Evolutionary conservation across 2,113 vertebrate species (phyloP), one percentile per base, ranked within the genome.

Genomic region (Triplophysa siluroides): DNA sequence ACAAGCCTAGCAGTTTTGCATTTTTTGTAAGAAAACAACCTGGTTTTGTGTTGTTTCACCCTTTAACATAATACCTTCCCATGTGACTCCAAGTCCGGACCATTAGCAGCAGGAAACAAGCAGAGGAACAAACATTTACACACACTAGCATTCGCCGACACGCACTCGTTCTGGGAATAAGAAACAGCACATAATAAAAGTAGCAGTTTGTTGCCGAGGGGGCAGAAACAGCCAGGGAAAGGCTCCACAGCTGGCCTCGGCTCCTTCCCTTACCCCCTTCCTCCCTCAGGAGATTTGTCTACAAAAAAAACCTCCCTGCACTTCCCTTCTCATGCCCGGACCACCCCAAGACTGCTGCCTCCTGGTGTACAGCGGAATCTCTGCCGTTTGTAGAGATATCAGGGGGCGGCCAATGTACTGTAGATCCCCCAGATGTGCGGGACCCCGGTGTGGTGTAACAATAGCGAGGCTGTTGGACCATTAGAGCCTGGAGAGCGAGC

Each of bases 381-480:
- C 29, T 81, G 38, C 67, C 61, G 26, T 71, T 70, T 56, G 33
- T 62, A 33, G 54, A 74, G 63, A 47, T 64, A 71, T 38, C 62
- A 18, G 29, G 6, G n/a, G 14, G 18, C 54, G 16, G 45, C 68
- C 19, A 6, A 12, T 18, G 41, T 38, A 7, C 33, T 38, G 33
- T 24, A 38, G 33, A 73, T 54, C 14, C 54, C 76, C 78, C 78
- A 81, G 81, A 62, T 83, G 74, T 54, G 83, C 75, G 23, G 26
- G 45, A 82, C 38, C 29, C 70, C 78, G 62, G 62, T 67, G 54
- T 16, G 58, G 23, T 47, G 47, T 26, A 38, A 82, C 81, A 84
- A 81, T 79, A 47, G 81, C 33, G 45, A 65, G 47, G 41, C 63
- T 84, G 78, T 85, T 78, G 63, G 16, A 63, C 41, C 54, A 43